Percentiles rank a stretch among this genome's conserved stretches.
Conservation (phyloP, 2,113 vertebrate species). For the Campylorhamphus procurvoides region DNA sequence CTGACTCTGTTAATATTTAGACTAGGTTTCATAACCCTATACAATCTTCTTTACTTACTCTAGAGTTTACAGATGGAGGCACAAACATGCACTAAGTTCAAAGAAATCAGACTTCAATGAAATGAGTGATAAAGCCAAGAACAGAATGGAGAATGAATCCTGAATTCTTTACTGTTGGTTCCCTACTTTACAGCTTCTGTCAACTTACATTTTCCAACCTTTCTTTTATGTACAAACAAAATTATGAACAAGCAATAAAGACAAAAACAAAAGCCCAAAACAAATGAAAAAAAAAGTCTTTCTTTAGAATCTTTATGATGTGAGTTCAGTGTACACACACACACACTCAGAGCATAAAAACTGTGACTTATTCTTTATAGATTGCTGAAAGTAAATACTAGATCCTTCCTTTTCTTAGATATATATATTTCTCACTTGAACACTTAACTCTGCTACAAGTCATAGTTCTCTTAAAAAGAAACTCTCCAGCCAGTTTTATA, state of each 20-base stretch:
- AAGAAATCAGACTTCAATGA: background rate
- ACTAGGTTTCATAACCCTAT: background rate
- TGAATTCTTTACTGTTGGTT: background rate
- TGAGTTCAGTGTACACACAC: background rate
- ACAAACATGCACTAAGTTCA: background rate
- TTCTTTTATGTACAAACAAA: background rate
- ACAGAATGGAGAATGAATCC: background rate
- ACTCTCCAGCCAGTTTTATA: background rate
- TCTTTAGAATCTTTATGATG: background rate
- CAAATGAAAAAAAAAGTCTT: background rate
- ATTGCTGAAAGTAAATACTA: background rate
- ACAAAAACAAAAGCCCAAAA: background rate
- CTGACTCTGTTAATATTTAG: background rate
- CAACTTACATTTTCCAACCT: background rate
- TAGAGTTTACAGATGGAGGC: background rate
- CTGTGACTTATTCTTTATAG: background rate
- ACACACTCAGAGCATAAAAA: background rate
- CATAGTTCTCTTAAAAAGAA: background rate
- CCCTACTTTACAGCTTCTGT: background rate
- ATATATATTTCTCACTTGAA: background rate
- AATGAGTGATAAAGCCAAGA: background rate
- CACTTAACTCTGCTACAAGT: background rate
- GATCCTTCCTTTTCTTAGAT: background rate
- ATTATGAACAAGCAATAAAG: background rate
- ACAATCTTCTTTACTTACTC: background rate